phyloP scores from a whole-genome alignment of 2,888 invertebrate species.

The Stenchaetothrips biformis region DNA sequence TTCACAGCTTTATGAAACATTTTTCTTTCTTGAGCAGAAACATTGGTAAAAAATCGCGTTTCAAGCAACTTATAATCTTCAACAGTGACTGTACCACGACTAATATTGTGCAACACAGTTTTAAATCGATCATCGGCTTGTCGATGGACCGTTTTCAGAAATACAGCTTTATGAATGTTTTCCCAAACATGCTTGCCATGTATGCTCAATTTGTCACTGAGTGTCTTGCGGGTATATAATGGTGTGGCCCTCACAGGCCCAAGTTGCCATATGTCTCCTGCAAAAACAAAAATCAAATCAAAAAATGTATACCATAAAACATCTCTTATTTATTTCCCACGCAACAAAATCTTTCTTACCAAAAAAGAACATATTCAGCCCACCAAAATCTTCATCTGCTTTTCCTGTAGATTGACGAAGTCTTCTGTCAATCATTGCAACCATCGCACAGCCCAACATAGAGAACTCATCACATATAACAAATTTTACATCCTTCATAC shows the following conservation, averaged over 20 bases:
- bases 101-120: neutral
- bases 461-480: neutral
- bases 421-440: neutral
- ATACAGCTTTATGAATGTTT: neutral
- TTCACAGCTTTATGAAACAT: neutral
- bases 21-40: neutral
- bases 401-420: neutral
- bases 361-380: neutral
- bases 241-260: neutral
- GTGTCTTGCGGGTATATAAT: neutral
- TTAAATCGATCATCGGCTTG: neutral
- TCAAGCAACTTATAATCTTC: neutral
- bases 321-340: too few species aligned
- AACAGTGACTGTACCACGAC: neutral
- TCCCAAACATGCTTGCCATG: neutral
- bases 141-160: neutral
- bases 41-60: neutral
- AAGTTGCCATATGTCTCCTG: neutral
- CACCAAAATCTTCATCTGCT: neutral
- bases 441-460: neutral
- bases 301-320: too few species aligned
- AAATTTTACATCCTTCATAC: neutral
- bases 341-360: too few species aligned
- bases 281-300: too few species aligned
- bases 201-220: neutral